phyloP scores from a whole-genome alignment of 1,140 invertebrate species.

The Meloidogyne exigua region DNA sequence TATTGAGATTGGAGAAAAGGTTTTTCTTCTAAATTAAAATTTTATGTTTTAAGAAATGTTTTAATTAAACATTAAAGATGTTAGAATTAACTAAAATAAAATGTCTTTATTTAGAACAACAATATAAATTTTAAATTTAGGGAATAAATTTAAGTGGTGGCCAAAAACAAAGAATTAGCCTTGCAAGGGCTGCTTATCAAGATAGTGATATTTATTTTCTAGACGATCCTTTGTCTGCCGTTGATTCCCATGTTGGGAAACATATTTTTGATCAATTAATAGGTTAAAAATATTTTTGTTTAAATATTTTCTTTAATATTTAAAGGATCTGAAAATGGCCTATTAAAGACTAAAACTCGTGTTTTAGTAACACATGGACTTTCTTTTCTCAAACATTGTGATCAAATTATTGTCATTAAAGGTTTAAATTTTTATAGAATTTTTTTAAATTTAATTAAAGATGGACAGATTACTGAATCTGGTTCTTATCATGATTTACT shows the following conservation, averaged over 20 bases:
- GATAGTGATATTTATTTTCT: constrained; percentile 85
- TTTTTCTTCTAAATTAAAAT: constrained; percentile 32
- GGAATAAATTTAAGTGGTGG: constrained; percentile 93
- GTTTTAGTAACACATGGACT: constrained; percentile 62
- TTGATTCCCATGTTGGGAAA: constrained; percentile 83
- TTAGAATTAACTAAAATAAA: too few relatives aligned
- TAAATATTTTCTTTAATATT: neutral
- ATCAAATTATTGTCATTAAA: constrained; percentile 38
- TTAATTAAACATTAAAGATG: too few relatives aligned
- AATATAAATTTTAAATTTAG: constrained; percentile 50
- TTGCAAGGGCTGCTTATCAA: constrained; percentile 88
- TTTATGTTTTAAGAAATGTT: constrained; percentile 12
- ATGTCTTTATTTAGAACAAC: too few relatives aligned
- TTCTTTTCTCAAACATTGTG: constrained; percentile 53
- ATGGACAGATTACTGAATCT: constrained; percentile 24
- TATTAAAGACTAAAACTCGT: constrained; percentile 70
- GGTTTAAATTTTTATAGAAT: constrained; percentile 36
- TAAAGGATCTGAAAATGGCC: constrained; percentile 33
- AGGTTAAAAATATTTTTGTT: constrained; percentile 67
- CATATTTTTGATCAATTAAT: constrained; percentile 90
- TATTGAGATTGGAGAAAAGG: constrained; percentile 69
- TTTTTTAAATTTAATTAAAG: constrained; percentile 27
- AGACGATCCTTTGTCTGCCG: constrained; percentile 91
- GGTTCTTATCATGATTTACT: constrained; percentile 33
- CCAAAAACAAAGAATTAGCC: constrained; percentile 89